Evolutionary conservation across 2,888 invertebrate species (phyloP).

Genomic region (Tenthredo mesomela): DNA sequence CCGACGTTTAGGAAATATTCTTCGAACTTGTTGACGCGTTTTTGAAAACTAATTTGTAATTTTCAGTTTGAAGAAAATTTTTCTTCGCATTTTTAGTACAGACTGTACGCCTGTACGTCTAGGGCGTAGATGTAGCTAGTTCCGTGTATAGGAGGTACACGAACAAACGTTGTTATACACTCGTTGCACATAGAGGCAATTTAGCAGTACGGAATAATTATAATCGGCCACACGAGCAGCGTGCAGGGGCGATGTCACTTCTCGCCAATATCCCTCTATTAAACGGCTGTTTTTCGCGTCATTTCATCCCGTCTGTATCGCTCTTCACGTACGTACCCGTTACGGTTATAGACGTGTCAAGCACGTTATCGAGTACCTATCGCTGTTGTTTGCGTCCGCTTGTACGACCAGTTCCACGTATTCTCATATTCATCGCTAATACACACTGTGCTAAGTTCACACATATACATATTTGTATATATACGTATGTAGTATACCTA

Average conservation of each 20-base stretch:
- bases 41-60: neutral
- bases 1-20: neutral
- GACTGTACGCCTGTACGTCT: conserved; percentile 16
- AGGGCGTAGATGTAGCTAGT: neutral
- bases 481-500: neutral
- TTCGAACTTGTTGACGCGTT: neutral
- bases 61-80: too few species aligned
- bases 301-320: conserved; percentile 59
- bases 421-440: neutral
- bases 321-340: neutral
- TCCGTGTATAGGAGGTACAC: neutral
- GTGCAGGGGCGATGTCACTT: conserved; percentile 58
- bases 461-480: conserved; percentile 53
- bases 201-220: conserved; percentile 68
- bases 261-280: conserved; percentile 69
- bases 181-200: conserved; percentile 62
- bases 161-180: conserved; percentile 25
- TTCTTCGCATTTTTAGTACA: neutral
- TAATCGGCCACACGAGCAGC: conserved; percentile 62
- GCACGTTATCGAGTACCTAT: conserved; percentile 48
- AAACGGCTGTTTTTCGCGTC: conserved; percentile 69
- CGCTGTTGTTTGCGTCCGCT: conserved; percentile 38
- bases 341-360: conserved; percentile 42
- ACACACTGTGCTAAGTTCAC: conserved; percentile 14
- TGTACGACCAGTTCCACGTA: neutral